phyloP scores from a whole-genome alignment of 2,888 invertebrate species.

The Cheilosia grossa region DNA sequence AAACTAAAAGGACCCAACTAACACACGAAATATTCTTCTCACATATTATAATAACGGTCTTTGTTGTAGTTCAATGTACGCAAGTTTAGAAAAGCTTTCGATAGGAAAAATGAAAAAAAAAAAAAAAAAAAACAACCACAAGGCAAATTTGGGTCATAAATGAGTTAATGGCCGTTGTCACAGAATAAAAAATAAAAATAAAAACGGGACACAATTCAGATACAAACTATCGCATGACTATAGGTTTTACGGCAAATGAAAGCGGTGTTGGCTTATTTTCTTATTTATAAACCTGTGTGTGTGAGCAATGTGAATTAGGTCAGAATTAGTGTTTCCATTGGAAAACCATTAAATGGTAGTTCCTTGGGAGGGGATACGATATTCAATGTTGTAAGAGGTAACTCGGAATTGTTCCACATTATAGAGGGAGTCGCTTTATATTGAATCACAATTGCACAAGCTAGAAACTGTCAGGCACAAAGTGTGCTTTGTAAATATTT shows the following conservation, averaged over 20 bases:
- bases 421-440: too few species aligned
- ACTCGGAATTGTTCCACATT: too few species aligned
- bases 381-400: too few species aligned
- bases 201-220: constrained; percentile 1
- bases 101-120: background rate
- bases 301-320: constrained; percentile 2
- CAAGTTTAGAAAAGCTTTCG: constrained; percentile 68
- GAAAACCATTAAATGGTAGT: constrained; percentile 1
- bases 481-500: too few species aligned
- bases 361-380: background rate
- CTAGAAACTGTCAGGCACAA: too few species aligned
- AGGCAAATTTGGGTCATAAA: constrained; percentile 53
- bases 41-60: constrained; percentile 51
- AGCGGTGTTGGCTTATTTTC: too few species aligned
- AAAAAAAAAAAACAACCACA: background rate
- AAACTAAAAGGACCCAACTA: constrained; percentile 11
- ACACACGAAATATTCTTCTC: constrained; percentile 29
- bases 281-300: background rate
- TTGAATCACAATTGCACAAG: too few species aligned
- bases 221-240: constrained; percentile 45
- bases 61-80: constrained; percentile 49
- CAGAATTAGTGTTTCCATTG: constrained; percentile 12
- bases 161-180: constrained; percentile 54
- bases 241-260: background rate
- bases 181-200: constrained; percentile 21